Conservation (phyloP, 2,797 vertebrate genomes). For the Sebastes matsubarae region DNA sequence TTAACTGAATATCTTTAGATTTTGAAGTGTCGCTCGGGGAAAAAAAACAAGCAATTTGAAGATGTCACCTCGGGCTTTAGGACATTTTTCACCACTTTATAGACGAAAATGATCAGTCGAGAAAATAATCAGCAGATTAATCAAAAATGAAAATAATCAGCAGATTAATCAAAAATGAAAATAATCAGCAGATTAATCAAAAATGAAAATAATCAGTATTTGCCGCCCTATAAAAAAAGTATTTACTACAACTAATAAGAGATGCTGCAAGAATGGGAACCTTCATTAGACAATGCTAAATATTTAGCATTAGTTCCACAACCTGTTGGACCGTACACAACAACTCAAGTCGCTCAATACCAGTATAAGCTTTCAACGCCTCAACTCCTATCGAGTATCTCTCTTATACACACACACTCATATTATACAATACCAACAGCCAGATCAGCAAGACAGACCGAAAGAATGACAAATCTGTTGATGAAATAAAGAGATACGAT, state of each 20-base stretch:
- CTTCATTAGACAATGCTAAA: not conserved
- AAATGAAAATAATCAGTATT: not conserved
- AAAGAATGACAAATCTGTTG: not conserved
- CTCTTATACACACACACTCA: not conserved
- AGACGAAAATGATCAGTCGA: not conserved
- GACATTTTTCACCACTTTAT: not conserved
- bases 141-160: too few relatives aligned
- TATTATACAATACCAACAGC: not conserved
- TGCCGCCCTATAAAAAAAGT: not conserved
- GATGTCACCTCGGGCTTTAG: too few relatives aligned
- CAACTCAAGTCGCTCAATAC: not conserved
- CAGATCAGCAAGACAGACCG: not conserved
- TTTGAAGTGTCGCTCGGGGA: too few relatives aligned
- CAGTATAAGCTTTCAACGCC: not conserved
- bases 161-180: not conserved
- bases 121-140: not conserved
- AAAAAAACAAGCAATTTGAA: too few relatives aligned
- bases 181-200: not conserved
- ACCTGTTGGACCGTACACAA: not conserved
- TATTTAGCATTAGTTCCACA: not conserved
- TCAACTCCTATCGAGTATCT: not conserved
- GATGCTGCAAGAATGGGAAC: not conserved
- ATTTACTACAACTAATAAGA: not conserved
- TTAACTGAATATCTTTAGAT: too few relatives aligned
- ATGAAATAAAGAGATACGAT: slow-evolving; percentile 4